These are phyloP conservation scores for Drosophila melanocephala DNA, from an alignment of 2,888 invertebrate genomes.

Conservation along the genomic window DNA sequence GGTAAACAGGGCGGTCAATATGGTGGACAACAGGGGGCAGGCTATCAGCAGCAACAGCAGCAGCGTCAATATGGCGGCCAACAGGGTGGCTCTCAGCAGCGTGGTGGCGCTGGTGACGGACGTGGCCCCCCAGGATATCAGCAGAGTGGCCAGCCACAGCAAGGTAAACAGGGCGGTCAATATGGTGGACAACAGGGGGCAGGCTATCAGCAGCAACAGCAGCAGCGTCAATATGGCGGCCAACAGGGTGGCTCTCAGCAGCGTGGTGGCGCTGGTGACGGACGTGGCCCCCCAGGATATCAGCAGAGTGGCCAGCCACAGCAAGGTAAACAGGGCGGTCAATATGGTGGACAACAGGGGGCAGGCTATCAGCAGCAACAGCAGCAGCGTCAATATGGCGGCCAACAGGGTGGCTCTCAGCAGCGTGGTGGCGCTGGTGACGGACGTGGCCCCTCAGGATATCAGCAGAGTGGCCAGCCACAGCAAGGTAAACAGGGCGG, in stretches of 20 bases:
- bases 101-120: background rate
- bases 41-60: background rate
- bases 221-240: background rate
- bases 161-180: conserved; percentile 4
- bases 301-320: conserved; percentile 6
- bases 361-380: background rate
- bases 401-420: background rate
- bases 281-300: conserved; percentile 1
- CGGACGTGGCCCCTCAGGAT: too few species aligned
- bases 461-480: background rate
- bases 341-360: background rate
- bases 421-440: background rate
- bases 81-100: conserved; percentile 1
- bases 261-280: too few species aligned
- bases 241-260: too few species aligned
- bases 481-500: conserved; percentile 1
- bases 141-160: background rate
- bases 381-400: background rate
- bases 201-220: background rate
- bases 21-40: background rate
- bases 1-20: background rate
- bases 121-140: conserved; percentile 2
- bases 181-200: background rate
- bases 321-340: conserved; percentile 1
- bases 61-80: background rate